These are phyloP conservation scores for Garrulus glandarius DNA, from an alignment of 2,797 vertebrate genomes.

Conservation along the genomic window DNA sequence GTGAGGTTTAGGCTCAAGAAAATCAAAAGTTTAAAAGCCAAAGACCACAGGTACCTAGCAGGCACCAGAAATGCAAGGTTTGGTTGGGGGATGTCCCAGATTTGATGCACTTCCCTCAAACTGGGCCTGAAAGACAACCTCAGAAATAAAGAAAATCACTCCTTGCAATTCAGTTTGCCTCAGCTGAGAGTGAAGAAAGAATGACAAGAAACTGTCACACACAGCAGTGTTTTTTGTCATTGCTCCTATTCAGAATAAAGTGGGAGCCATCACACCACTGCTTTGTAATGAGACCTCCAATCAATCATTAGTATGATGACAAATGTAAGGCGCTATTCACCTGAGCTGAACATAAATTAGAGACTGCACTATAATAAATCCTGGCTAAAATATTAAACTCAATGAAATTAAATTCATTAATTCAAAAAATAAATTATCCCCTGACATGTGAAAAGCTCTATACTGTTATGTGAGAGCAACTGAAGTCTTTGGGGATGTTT, in stretches of 20 bases:
- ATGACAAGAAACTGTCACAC: background rate
- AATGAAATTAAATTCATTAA: slow-evolving; percentile 12
- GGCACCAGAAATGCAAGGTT: background rate
- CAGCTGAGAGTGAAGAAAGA: background rate
- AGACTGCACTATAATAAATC: slow-evolving; percentile 22
- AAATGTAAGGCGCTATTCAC: slow-evolving; percentile 10
- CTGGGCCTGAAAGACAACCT: background rate
- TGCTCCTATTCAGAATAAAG: background rate
- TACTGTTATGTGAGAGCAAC: background rate
- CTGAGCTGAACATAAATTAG: background rate
- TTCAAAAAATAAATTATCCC: slow-evolving; percentile 19
- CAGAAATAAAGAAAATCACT: background rate
- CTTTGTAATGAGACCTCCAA: background rate
- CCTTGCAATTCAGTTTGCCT: background rate
- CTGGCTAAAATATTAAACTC: slow-evolving; percentile 29
- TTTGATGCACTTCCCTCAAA: background rate
- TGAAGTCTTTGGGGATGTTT: background rate
- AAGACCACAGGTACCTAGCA: background rate
- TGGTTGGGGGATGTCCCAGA: background rate
- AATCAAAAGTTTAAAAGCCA: background rate
- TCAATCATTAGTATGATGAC: background rate
- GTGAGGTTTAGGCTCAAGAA: background rate
- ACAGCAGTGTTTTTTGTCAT: background rate
- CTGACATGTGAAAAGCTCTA: background rate
- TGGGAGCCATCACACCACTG: background rate